Conservation (phyloP, 2,113 vertebrate genomes). For the Chionomys nivalis region DNA sequence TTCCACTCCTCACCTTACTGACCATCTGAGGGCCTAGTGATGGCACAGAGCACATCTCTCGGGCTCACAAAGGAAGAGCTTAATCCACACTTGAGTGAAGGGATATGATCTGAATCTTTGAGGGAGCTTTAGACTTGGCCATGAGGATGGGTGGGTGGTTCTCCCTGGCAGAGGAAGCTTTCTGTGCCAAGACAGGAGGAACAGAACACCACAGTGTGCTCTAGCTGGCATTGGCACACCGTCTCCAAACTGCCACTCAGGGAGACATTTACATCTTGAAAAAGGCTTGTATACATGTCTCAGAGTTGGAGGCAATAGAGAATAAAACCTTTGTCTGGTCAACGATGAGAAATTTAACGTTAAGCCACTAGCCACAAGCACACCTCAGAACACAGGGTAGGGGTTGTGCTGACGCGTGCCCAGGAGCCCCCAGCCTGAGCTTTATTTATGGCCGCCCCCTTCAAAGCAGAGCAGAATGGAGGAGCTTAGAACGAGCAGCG, state of each 20-base stretch:
- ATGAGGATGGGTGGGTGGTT: not conserved
- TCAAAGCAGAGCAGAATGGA: not conserved
- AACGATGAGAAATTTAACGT: not conserved
- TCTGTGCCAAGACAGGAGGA: not conserved
- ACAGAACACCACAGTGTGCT: not conserved
- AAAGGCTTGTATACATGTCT: not conserved
- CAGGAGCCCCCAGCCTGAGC: not conserved
- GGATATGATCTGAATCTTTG: not conserved
- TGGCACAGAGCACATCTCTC: too few species aligned
- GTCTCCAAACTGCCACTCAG: not conserved
- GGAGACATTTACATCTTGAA: constrained; percentile 20
- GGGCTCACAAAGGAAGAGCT: not conserved
- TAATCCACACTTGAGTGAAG: not conserved
- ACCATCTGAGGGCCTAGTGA: not conserved
- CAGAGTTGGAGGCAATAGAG: not conserved
- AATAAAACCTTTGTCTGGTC: not conserved
- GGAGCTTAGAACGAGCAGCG: constrained; percentile 6
- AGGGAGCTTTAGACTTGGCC: not conserved
- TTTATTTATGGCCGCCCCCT: constrained; percentile 32
- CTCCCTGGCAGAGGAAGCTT: not conserved
- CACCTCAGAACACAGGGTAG: constrained; percentile 31
- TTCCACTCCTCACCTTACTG: not conserved
- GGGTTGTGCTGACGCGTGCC: not conserved
- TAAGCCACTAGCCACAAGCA: not conserved
- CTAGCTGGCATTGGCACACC: not conserved